Conservation (phyloP, 2,888 invertebrate species). For the Lordiphosa andalusiaca region DNA sequence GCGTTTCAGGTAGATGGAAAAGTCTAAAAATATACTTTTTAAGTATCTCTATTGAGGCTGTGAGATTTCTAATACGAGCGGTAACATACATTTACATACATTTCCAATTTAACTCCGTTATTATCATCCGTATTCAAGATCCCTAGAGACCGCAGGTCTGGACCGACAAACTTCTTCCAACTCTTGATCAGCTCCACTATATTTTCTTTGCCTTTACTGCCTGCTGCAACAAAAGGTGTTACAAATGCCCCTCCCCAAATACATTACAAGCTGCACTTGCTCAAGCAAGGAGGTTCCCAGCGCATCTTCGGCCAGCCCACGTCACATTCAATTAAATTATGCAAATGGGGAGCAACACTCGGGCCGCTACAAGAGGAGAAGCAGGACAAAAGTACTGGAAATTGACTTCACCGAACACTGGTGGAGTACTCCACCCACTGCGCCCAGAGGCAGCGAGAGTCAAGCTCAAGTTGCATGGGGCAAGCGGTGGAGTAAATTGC, state of each 20-base stretch:
- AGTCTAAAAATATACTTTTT: too few relatives aligned
- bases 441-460: conserved; percentile 27
- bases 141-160: too few relatives aligned
- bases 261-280: conserved; percentile 68
- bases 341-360: conserved; percentile 71
- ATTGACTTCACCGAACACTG: conserved; percentile 38
- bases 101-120: too few relatives aligned
- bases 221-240: conserved; percentile 45
- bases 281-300: conserved; percentile 8
- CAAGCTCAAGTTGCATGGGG: conserved; percentile 33
- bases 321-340: conserved; percentile 77
- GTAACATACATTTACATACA: too few relatives aligned
- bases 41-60: too few relatives aligned
- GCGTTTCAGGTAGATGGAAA: too few relatives aligned
- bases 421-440: conserved; percentile 57
- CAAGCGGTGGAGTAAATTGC: conserved; percentile 61
- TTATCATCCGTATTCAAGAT: too few relatives aligned
- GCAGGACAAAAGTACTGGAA: conserved; percentile 37
- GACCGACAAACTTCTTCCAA: too few relatives aligned
- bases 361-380: conserved; percentile 17
- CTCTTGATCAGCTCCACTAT: background rate
- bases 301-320: conserved; percentile 35
- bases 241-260: conserved; percentile 52
- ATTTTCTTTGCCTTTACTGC: conserved; percentile 2
- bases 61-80: too few relatives aligned